Base-by-base conservation (phyloP, 2,888 invertebrate species). In the Pegoplata infirma region DNA sequence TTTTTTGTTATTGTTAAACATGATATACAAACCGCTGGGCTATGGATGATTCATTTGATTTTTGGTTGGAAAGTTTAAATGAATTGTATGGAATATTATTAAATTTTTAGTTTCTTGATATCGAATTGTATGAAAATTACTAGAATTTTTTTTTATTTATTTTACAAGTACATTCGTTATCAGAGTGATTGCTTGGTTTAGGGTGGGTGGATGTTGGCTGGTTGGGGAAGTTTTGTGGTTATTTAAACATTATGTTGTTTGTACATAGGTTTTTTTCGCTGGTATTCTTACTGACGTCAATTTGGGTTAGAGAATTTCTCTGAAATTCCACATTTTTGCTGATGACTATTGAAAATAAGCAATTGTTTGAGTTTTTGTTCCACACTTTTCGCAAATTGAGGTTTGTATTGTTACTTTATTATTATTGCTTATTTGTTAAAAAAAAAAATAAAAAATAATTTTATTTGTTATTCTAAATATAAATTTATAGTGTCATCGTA, bases 211-310 rank as follows among this genome's bases (percentile, higher is more conserved):
- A 21, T n/a, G 8, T 21, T 12, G 12, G 17, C 6, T n/a, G 14
- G n/a, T n/a, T 47, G 10, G 12, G 10, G 17, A 21, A n/a, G 17
- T 12, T 10, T 49, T 74, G 67, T 53, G 67, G 59, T 68, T 68
- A 49, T 21, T 19, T 19, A 28, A 55, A 49, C 55, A 47, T 49
- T 17, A 68, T 32, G 32, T 32, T 32, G 32, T 32, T n/a, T n/a
- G n/a, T n/a, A n/a, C n/a, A n/a, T n/a, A 32, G 32, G 32, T 32
- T 32, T 32, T 28, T 32, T 32, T 32, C 10, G n/a, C n/a, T 10
- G 10, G 8, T 32, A 32, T 32, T 32, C 32, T 32, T 32, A 32
- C 68, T 79, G 75, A 79, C 79, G 79, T 79, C 79, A 79, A 58
- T 71, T 49, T 59, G 40, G 16, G 61, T 71, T 71, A 61, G 49